Conservation (phyloP, 1,140 invertebrate genomes). For the Oedothorax gibbosus region DNA sequence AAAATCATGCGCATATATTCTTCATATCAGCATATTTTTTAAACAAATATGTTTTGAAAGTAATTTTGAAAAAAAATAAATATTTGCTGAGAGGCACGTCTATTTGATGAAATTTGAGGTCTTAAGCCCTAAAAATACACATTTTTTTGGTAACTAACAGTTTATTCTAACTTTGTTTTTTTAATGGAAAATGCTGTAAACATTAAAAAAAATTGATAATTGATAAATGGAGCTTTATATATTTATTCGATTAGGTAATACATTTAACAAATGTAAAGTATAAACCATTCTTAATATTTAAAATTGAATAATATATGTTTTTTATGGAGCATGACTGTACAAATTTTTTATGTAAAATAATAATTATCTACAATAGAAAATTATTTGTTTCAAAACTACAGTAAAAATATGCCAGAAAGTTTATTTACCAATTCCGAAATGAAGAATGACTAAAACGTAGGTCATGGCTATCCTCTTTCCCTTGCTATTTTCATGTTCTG, state of each 20-base stretch:
- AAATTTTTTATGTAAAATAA: too few relatives aligned
- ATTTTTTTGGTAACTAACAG: neutral
- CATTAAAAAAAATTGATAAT: constrained; percentile 9
- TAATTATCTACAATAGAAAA: too few relatives aligned
- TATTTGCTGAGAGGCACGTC: neutral
- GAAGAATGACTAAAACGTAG: constrained; percentile 57
- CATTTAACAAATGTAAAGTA: too few relatives aligned
- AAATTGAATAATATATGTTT: too few relatives aligned
- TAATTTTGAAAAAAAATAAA: neutral
- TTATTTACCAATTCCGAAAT: constrained; percentile 62
- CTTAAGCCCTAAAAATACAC: neutral
- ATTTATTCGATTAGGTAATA: too few relatives aligned
- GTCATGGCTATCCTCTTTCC: constrained; percentile 57
- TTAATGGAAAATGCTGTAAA: neutral
- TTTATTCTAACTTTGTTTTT: neutral
- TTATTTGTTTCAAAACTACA: too few relatives aligned
- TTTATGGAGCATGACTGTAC: too few relatives aligned
- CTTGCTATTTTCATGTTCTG: constrained; percentile 28
- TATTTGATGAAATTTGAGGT: neutral
- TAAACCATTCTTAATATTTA: too few relatives aligned
- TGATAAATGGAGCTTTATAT: neutral
- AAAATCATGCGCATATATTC: too few relatives aligned
- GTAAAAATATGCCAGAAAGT: too few relatives aligned
- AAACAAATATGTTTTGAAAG: neutral
- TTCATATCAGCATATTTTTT: neutral